These are phyloP conservation scores for Sorex maritimensis DNA, from an alignment of 2,797 vertebrate genomes.

Conservation along the genomic window DNA sequence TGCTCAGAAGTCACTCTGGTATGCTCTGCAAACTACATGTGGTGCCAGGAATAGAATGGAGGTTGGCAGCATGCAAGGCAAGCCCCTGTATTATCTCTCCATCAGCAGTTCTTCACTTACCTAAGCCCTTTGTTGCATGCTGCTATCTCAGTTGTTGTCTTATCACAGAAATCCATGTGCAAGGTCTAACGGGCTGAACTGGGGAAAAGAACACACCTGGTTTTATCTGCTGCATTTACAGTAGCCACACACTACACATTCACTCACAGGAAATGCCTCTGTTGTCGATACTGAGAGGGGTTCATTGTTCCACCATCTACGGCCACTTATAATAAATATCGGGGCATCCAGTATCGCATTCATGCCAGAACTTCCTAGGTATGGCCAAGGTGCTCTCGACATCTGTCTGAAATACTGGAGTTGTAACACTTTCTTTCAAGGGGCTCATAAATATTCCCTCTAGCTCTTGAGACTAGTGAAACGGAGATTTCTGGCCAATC, in stretches of 20 bases:
- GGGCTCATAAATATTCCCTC: constrained; percentile 66
- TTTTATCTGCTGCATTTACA: constrained; percentile 38
- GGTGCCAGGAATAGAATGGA: too few species aligned
- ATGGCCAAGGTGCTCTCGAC: constrained; percentile 49
- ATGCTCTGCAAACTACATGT: too few species aligned
- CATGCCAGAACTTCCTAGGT: constrained; percentile 21
- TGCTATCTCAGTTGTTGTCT: constrained; percentile 66
- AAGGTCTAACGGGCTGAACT: neutral
- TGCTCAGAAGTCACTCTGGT: too few species aligned
- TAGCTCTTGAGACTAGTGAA: constrained; percentile 70
- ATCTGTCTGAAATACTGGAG: constrained; percentile 39
- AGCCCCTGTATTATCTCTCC: too few species aligned
- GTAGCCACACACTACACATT: neutral
- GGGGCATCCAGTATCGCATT: neutral
- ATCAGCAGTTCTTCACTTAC: neutral
- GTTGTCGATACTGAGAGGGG: constrained; percentile 12
- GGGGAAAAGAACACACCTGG: neutral
- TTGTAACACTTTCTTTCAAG: constrained; percentile 70
- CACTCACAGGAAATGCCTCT: constrained; percentile 24
- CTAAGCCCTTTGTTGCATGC: neutral
- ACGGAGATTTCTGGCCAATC: constrained; percentile 66
- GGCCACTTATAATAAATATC: constrained; percentile 74
- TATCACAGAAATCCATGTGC: neutral
- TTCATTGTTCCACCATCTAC: constrained; percentile 65
- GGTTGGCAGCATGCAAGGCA: too few species aligned